Evolutionary conservation across 1,140 invertebrate genomes (phyloP), one percentile per base, ranked within the genome.

Genomic region (Megalonaias nervosa): DNA sequence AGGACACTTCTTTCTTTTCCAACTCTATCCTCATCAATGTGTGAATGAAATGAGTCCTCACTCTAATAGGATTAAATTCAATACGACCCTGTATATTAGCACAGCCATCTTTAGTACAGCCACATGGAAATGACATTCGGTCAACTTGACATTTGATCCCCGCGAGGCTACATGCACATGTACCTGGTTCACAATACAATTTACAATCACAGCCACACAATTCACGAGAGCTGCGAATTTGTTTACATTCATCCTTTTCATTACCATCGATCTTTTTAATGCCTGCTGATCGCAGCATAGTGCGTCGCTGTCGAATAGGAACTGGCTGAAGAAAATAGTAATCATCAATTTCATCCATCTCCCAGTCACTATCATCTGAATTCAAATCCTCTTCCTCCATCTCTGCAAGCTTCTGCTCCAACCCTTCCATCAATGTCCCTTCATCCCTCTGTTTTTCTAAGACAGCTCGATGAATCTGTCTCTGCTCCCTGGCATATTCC

Each of bases 141-240:
- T 99, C 97, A 26, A 99, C 96, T 93, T 98, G 97, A 89, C 97
- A 99, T 92, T 98, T 98, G 77, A 99, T 99, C 48, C 97, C 97
- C 67, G 95, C 96, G 88, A 96, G 93, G 88, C 96, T 96, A 91
- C 98, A 99, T 48, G 95, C 94, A 91, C 98, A 99, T 23, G 94
- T 97, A 84, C 98, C 97, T 0, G 97, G 97, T 92, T 98, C 96
- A 92, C 98, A 99, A 85, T 95, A 91, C 61, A 95, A 95, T 91
- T 97, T 96, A 90, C 98, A 99, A 21, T 95, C 94, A 91, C 98
- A 99, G 48, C 98, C 98, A 91, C 97, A 99, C 82, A 86, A 71
- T 80, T 99, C 97, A 56, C 98, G 93, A 19, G 97, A 98, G 19
- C 95, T 94, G 65, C 98, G 93, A 81, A 99, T 98, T 75, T 97